A percentile compares a stretch with the other conserved stretches of the same genome.
These are phyloP conservation scores for Ceratosolen solmsi DNA, from an alignment of 1,140 invertebrate genomes.

Conservation along the genomic window DNA sequence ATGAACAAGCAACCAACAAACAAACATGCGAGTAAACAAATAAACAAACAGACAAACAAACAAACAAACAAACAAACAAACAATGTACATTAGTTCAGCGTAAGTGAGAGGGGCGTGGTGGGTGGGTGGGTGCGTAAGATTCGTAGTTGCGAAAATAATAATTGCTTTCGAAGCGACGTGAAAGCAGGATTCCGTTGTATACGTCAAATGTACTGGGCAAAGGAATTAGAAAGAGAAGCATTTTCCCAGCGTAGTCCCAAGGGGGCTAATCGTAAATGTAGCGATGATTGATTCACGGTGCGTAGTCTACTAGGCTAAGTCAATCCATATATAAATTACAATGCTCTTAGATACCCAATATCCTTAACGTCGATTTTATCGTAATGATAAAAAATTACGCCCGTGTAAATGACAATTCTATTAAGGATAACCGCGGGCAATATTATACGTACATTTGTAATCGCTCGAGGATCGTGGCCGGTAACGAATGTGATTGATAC, in stretches of 20 bases:
- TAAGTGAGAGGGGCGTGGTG: not conserved
- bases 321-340: not conserved
- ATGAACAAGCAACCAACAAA: too few relatives aligned
- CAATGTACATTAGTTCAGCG: too few relatives aligned
- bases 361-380: not conserved
- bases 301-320: not conserved
- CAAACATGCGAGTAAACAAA: too few relatives aligned
- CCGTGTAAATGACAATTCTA: not conserved
- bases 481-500: not conserved
- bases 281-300: slow-evolving; percentile 4
- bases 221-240: not conserved
- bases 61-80: too few relatives aligned
- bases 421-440: not conserved
- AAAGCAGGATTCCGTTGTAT: not conserved
- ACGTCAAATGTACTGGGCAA: not conserved
- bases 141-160: not conserved
- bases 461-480: not conserved
- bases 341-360: not conserved
- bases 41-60: too few relatives aligned
- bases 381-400: not conserved
- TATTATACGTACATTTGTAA: not conserved
- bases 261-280: slow-evolving; percentile 6
- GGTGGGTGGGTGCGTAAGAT: too few relatives aligned
- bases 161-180: not conserved
- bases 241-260: not conserved